phyloP scores from a whole-genome alignment of 2,888 invertebrate genomes.

The Drosophila recens region DNA sequence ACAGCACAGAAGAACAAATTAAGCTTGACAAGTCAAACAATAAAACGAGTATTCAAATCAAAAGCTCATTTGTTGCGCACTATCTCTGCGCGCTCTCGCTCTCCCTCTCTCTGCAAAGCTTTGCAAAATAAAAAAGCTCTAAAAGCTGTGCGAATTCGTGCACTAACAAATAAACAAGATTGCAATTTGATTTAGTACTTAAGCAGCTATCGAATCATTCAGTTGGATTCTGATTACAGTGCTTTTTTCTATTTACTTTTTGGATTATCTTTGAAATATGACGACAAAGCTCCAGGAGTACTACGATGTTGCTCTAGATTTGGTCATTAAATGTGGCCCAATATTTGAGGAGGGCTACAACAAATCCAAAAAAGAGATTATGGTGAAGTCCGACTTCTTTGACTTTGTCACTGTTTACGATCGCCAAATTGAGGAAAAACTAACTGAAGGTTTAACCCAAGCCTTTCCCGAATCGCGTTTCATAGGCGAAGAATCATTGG shows the following conservation, averaged over 20 bases:
- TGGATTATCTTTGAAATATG: constrained; percentile 25
- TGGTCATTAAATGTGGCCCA: constrained; percentile 79
- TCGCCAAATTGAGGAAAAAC: constrained; percentile 89
- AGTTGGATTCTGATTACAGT: constrained; percentile 11
- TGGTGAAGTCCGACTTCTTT: constrained; percentile 87
- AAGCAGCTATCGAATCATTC: constrained; percentile 4
- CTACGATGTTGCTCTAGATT: constrained; percentile 71
- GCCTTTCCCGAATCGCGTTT: constrained; percentile 89
- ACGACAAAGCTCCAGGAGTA: constrained; percentile 68
- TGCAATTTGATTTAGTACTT: constrained; percentile 25
- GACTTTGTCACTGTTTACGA: constrained; percentile 94
- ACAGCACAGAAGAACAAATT: constrained; percentile 83
- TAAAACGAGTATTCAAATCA: constrained; percentile 17
- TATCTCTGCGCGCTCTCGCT: constrained; percentile 4
- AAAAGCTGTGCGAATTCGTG: background rate
- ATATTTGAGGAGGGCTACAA: constrained; percentile 79
- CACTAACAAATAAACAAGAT: constrained; percentile 8
- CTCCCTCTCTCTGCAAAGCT: constrained; percentile 15
- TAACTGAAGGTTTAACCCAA: constrained; percentile 87
- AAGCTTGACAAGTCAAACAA: constrained; percentile 53
- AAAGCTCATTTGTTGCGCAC: constrained; percentile 23
- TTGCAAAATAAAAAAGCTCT: constrained; percentile 28
- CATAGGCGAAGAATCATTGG: constrained; percentile 90
- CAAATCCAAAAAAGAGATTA: constrained; percentile 71
- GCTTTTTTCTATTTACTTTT: constrained; percentile 1